A percentile compares a stretch with the other conserved stretches of the same genome.
Evolutionary conservation across 2,113 vertebrate species (phyloP).

Genomic region (Ctenodactylus gundi): DNA sequence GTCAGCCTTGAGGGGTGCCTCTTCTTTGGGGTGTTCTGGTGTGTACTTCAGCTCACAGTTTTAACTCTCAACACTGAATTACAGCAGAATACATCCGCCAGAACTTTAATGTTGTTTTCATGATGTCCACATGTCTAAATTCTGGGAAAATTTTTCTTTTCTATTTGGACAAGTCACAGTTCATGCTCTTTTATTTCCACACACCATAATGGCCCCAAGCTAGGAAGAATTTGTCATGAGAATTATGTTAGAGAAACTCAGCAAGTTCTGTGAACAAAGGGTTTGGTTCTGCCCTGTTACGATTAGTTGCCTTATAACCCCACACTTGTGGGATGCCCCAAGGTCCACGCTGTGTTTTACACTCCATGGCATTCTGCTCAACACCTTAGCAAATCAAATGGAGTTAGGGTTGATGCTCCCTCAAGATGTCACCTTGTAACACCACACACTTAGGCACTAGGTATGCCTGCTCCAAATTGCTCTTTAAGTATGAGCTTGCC

Average conservation of each 20-base stretch:
- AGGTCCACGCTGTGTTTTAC: not conserved
- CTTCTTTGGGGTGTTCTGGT: not conserved
- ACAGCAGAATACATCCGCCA: not conserved
- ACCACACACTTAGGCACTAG: not conserved
- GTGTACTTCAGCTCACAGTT: not conserved
- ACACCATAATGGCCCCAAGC: not conserved
- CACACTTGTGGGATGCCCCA: not conserved
- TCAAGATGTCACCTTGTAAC: not conserved
- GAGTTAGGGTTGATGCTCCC: not conserved
- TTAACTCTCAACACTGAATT: not conserved
- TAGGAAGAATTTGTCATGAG: not conserved
- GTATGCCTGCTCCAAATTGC: not conserved
- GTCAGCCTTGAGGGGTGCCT: not conserved
- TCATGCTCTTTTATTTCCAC: not conserved
- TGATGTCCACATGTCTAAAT: not conserved
- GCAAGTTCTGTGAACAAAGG: not conserved
- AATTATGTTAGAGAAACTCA: conserved; percentile 1
- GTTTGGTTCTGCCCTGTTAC: not conserved
- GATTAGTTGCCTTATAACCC: not conserved
- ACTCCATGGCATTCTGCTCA: not conserved
- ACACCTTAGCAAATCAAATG: not conserved
- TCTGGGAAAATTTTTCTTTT: not conserved
- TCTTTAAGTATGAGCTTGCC: not conserved
- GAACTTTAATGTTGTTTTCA: not conserved
- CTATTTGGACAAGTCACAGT: not conserved